Percentiles rank a stretch among this genome's conserved stretches.
These are phyloP conservation scores for Echiichthys vipera DNA, from an alignment of 2,797 vertebrate genomes.

Conservation along the genomic window DNA sequence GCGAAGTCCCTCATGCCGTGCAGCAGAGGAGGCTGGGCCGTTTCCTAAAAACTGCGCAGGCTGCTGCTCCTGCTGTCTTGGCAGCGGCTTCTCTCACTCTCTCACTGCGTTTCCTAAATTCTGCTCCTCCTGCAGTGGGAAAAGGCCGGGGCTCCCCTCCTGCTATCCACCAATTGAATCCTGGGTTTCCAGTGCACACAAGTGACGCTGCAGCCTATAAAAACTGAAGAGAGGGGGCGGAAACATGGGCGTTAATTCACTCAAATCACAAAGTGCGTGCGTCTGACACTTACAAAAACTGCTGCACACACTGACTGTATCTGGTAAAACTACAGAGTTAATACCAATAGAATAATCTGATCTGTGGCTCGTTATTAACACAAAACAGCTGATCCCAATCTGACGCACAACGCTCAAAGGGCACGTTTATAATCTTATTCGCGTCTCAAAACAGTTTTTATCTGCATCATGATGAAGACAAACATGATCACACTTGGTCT, in stretches of 20 bases:
- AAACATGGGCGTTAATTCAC: slow-evolving; percentile 56
- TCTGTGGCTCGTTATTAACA: neutral
- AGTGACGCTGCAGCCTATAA: slow-evolving; percentile 60
- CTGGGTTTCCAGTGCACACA: slow-evolving; percentile 60
- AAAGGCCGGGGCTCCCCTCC: slow-evolving; percentile 53
- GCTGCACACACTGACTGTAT: neutral
- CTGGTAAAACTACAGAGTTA: too few species aligned
- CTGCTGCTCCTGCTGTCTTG: slow-evolving; percentile 47
- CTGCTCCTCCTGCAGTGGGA: slow-evolving; percentile 60
- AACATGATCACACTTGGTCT: neutral
- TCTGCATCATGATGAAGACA: neutral
- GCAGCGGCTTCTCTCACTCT: slow-evolving; percentile 36
- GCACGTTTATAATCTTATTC: neutral
- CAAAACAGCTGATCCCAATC: too few species aligned
- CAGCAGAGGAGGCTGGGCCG: slow-evolving; percentile 33
- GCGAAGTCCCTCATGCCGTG: slow-evolving; percentile 56
- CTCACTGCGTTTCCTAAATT: slow-evolving; percentile 42
- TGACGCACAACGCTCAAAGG: neutral
- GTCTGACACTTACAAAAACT: slow-evolving; percentile 10
- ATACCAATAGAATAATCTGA: neutral
- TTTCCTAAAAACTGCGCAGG: slow-evolving; percentile 57
- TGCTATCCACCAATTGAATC: slow-evolving; percentile 64
- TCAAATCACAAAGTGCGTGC: slow-evolving; percentile 40
- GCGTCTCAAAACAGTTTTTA: neutral
- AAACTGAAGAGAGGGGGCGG: slow-evolving; percentile 48